These are phyloP conservation scores for Lepisosteus osseus DNA, from an alignment of 2,113 vertebrate species.

Conservation along the genomic window DNA sequence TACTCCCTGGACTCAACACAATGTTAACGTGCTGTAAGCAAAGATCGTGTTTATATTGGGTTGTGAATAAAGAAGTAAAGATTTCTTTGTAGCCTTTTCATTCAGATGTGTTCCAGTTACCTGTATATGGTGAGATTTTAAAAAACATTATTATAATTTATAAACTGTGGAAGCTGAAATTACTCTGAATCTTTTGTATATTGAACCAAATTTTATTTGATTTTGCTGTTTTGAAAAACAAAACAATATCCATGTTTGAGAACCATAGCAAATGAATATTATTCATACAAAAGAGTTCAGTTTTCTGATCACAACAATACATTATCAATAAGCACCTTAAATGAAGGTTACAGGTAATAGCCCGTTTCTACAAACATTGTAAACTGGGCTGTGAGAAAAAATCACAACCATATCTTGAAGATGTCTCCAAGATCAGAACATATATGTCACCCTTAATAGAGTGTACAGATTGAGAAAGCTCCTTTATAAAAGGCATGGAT, in stretches of 20 bases:
- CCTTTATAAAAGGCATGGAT: conserved; percentile 7
- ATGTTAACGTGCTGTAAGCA: too few relatives aligned
- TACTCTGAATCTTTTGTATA: too few relatives aligned
- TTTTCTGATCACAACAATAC: not conserved
- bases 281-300: not conserved
- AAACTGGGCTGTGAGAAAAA: not conserved
- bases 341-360: too few relatives aligned
- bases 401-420: not conserved
- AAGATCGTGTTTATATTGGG: too few relatives aligned
- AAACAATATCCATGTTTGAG: not conserved
- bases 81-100: too few relatives aligned
- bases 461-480: not conserved
- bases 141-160: not conserved
- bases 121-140: too few relatives aligned
- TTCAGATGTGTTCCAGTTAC: too few relatives aligned
- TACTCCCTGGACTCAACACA: too few relatives aligned
- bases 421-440: conserved; percentile 7
- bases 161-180: too few relatives aligned
- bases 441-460: not conserved
- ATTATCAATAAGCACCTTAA: too few relatives aligned
- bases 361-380: not conserved
- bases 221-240: not conserved
- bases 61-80: too few relatives aligned
- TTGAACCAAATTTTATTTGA: not conserved
- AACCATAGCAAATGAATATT: too few relatives aligned